Conservation (phyloP, 1,140 invertebrate species). For the Bombus polaris region DNA sequence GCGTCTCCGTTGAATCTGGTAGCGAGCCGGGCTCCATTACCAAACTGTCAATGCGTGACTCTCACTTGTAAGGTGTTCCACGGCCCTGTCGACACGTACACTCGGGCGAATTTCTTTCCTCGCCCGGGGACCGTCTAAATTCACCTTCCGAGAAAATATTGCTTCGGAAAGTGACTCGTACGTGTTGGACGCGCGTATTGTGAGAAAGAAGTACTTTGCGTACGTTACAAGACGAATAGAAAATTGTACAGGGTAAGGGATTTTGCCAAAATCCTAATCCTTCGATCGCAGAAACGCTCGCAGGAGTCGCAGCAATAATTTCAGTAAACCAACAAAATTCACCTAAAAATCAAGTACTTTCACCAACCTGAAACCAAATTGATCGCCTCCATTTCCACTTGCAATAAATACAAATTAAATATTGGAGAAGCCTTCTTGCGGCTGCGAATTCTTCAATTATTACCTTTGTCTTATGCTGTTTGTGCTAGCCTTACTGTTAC, state of each 20-base stretch:
- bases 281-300: no score
- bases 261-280: neutral
- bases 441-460: no score
- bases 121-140: neutral
- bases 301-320: no score
- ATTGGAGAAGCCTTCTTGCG: no score
- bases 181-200: neutral
- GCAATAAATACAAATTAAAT: no score
- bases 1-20: slow-evolving; percentile 58
- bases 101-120: slow-evolving; percentile 35
- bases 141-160: neutral
- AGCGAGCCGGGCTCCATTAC: slow-evolving; percentile 60
- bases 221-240: neutral
- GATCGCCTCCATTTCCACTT: no score
- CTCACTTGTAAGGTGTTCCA: slow-evolving; percentile 34
- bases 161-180: neutral
- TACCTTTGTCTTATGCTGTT: no score
- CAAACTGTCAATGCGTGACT: slow-evolving; percentile 54
- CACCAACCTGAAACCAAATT: no score
- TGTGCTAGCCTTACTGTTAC: no score
- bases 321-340: neutral
- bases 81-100: neutral
- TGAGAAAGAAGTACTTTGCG: neutral
- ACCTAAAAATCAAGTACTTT: no score
- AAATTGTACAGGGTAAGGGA: no score